These are phyloP conservation scores for Oncorhynchus tshawytscha DNA, from an alignment of 2,113 vertebrate genomes.

Conservation along the genomic window DNA sequence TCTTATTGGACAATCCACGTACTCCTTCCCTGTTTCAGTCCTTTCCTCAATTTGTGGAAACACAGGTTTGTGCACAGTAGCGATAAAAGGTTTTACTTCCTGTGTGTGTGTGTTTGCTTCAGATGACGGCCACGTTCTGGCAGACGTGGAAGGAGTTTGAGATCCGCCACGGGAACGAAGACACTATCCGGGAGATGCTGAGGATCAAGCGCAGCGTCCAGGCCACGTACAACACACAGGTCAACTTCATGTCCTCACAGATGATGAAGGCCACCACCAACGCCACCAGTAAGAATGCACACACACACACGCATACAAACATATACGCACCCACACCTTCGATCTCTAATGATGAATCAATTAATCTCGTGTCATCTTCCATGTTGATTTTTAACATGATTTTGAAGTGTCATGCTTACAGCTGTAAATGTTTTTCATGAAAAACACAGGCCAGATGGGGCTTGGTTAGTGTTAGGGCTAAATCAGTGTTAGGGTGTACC, in stretches of 20 bases:
- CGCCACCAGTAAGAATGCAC: slow-evolving; percentile 70
- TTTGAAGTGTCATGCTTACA: background rate
- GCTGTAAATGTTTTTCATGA: background rate
- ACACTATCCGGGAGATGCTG: slow-evolving; percentile 91
- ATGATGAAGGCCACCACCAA: slow-evolving; percentile 87
- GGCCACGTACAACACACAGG: slow-evolving; percentile 94
- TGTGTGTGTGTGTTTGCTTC: background rate
- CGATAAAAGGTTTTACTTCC: too few species aligned
- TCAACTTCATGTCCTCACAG: slow-evolving; percentile 95
- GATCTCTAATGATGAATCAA: background rate
- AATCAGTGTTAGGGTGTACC: background rate
- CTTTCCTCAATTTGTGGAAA: too few species aligned
- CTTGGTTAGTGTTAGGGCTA: background rate
- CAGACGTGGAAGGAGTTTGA: slow-evolving; percentile 95
- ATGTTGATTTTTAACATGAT: background rate
- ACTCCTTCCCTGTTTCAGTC: too few species aligned
- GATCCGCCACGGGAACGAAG: slow-evolving; percentile 91
- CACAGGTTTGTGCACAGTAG: too few species aligned
- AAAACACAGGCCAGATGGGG: too few species aligned
- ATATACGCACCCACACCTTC: background rate
- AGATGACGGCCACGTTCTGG: slow-evolving; percentile 88
- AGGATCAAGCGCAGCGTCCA: slow-evolving; percentile 91
- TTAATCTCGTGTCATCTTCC: too few species aligned
- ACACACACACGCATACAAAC: too few species aligned
- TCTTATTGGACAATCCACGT: too few species aligned